Percentiles rank a stretch among this genome's conserved stretches.
Evolutionary conservation across 2,888 invertebrate genomes (phyloP).

Genomic region (Brachynemurus nebulosus): DNA sequence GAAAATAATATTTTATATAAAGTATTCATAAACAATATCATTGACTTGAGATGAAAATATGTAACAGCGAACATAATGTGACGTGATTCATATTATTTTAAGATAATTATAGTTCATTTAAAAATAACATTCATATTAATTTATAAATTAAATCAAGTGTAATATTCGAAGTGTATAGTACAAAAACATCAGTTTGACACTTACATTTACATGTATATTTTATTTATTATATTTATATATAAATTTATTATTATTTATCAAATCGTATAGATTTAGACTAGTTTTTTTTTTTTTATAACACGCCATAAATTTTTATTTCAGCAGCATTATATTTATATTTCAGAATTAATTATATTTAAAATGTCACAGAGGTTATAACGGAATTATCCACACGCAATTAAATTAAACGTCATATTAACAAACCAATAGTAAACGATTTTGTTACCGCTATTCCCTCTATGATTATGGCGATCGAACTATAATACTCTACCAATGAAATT

Average conservation of each 20-base stretch:
- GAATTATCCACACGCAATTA: too few species aligned
- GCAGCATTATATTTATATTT: background rate
- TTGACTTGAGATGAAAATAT: background rate
- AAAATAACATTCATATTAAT: background rate
- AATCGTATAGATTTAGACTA: conserved; percentile 21
- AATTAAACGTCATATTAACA: too few species aligned
- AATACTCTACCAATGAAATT: too few species aligned
- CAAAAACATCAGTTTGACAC: conserved; percentile 10
- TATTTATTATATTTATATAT: conserved; percentile 11
- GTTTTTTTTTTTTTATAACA: too few species aligned
- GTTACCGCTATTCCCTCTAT: too few species aligned
- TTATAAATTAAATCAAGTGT: background rate
- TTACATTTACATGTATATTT: conserved; percentile 10
- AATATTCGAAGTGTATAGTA: conserved; percentile 11
- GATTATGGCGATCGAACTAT: too few species aligned
- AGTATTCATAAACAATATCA: conserved; percentile 1
- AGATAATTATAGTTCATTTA: background rate
- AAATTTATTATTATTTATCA: conserved; percentile 4
- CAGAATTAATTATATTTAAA: background rate
- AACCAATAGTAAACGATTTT: too few species aligned
- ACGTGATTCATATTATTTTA: conserved; percentile 1
- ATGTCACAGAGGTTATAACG: too few species aligned
- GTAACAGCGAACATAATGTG: background rate
- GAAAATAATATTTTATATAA: background rate
- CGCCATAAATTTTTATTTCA: too few species aligned